These are phyloP conservation scores for Alcedo quadribrachys DNA, from an alignment of 2,797 vertebrate species.

Conservation along the genomic window DNA sequence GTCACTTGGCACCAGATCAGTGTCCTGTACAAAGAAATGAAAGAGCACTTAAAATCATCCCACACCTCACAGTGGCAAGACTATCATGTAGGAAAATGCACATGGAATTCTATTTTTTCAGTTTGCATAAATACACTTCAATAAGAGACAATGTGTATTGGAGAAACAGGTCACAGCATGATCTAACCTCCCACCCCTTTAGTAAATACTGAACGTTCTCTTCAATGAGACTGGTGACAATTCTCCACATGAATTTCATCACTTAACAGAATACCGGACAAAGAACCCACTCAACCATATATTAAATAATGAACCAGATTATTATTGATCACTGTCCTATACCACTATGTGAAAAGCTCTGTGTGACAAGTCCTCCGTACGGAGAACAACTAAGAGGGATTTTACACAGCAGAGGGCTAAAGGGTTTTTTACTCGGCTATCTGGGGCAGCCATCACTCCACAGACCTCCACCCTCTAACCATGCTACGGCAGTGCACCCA, in stretches of 20 bases:
- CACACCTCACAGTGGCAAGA: rapidly evolving
- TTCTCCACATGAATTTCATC: not conserved
- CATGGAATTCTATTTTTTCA: not conserved
- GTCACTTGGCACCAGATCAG: conserved; percentile 94
- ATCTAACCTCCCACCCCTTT: not conserved
- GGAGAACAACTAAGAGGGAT: not conserved
- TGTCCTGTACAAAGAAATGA: conserved; percentile 83
- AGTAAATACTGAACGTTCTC: not conserved
- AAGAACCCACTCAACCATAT: not conserved
- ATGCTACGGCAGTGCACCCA: not conserved
- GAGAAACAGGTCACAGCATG: not conserved
- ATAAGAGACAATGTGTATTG: not conserved
- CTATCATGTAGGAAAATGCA: not conserved
- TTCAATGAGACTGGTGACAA: not conserved
- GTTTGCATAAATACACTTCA: not conserved
- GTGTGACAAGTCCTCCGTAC: not conserved
- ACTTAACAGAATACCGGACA: not conserved
- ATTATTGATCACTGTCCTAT: not conserved
- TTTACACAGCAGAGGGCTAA: not conserved
- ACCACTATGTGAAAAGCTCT: not conserved
- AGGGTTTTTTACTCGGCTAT: not conserved
- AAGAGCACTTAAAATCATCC: not conserved
- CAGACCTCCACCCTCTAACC: not conserved
- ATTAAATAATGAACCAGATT: not conserved
- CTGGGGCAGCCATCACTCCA: not conserved